A percentile compares a stretch with the other conserved stretches of the same genome.
Evolutionary conservation across 2,888 invertebrate species (phyloP).

Genomic region (Platycheirus albimanus): DNA sequence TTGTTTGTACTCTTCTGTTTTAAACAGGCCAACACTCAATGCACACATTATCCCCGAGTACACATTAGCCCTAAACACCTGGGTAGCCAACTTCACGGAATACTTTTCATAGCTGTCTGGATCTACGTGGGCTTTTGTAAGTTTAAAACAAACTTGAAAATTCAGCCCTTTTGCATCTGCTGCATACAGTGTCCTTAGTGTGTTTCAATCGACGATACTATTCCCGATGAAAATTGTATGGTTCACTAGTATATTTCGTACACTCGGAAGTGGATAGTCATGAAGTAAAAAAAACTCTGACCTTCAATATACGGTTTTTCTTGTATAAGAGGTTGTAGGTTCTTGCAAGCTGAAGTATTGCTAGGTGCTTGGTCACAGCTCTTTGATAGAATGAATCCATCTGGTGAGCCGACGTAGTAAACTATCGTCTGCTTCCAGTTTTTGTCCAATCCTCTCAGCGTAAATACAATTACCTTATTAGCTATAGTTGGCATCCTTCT

Average conservation of each 20-base stretch:
- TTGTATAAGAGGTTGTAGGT: neutral
- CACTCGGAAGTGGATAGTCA: neutral
- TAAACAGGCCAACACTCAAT: neutral
- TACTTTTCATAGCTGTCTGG: neutral
- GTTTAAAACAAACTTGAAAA: neutral
- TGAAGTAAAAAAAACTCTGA: neutral
- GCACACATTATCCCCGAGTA: neutral
- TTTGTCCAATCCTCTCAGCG: neutral
- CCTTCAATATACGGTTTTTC: neutral
- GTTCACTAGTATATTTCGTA: neutral
- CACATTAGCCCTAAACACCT: neutral
- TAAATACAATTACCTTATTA: conserved; percentile 18
- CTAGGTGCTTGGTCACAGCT: conserved; percentile 1
- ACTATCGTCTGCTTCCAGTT: conserved; percentile 12
- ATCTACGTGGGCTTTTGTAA: neutral
- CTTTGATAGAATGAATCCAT: neutral
- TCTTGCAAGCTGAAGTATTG: neutral
- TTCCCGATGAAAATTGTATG: neutral
- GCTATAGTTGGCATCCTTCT: neutral
- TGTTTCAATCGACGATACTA: neutral
- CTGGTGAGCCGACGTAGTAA: neutral
- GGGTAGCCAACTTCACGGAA: neutral
- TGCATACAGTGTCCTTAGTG: neutral
- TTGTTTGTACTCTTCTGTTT: neutral
- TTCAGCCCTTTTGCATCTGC: neutral